Percentiles rank a stretch among this genome's conserved stretches.
These are phyloP conservation scores for Microcebus griseorufus DNA, from an alignment of 2,113 vertebrate species.

Conservation along the genomic window DNA sequence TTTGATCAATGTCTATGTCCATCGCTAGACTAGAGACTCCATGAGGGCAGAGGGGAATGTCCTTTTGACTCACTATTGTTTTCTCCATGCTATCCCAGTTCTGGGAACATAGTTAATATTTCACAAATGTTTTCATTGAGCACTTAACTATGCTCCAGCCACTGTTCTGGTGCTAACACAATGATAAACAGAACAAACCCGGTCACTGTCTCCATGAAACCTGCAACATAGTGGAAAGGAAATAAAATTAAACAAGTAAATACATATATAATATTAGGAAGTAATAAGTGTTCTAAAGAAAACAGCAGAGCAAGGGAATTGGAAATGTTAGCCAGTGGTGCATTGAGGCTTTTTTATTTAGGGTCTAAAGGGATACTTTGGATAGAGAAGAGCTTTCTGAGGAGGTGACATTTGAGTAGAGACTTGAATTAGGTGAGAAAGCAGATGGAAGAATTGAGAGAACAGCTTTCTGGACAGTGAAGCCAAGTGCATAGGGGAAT, in stretches of 20 bases:
- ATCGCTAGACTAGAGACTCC: neutral
- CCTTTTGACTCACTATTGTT: neutral
- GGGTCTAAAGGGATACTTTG: neutral
- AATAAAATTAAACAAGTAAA: neutral
- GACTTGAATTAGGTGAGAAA: neutral
- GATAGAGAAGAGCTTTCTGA: neutral
- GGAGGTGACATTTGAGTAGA: neutral
- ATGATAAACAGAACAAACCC: neutral
- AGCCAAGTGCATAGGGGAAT: neutral
- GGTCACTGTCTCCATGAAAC: neutral
- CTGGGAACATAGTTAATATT: neutral
- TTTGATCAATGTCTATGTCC: neutral
- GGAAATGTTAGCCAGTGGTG: neutral
- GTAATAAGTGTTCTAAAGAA: neutral
- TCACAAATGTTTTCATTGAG: neutral
- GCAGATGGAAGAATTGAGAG: neutral
- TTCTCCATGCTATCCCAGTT: neutral
- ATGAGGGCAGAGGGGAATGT: neutral
- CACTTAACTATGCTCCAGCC: neutral
- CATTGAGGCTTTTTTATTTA: neutral
- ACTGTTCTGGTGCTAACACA: neutral
- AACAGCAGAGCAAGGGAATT: neutral
- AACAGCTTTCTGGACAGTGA: neutral
- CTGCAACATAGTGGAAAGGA: neutral
- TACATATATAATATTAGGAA: neutral